phyloP scores from a whole-genome alignment of 2,888 invertebrate species.

The Sepioteuthis lessoniana region DNA sequence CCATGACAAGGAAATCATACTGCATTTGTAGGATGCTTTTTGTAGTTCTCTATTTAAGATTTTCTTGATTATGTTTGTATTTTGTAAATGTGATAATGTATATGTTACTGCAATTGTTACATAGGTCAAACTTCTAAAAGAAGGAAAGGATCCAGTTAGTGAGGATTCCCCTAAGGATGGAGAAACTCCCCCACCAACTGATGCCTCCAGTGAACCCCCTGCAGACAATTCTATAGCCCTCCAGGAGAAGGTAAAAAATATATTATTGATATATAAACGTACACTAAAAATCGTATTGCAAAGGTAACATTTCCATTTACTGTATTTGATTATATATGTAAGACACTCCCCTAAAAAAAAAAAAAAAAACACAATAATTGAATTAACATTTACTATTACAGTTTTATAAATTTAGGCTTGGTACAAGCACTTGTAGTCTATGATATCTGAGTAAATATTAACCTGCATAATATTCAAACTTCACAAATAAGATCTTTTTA shows the following conservation, averaged over 20 bases:
- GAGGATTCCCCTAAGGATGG: conserved; percentile 52
- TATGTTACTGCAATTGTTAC: not conserved
- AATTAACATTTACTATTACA: too few relatives aligned
- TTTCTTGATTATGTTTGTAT: not conserved
- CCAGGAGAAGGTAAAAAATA: conserved; percentile 66
- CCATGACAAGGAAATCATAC: not conserved
- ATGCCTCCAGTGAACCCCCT: conserved; percentile 41
- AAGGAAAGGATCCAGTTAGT: conserved; percentile 71
- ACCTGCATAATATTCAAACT: too few relatives aligned
- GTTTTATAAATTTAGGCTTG: too few relatives aligned
- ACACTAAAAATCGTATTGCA: too few relatives aligned
- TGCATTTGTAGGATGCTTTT: not conserved
- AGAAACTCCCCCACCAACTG: conserved; percentile 51
- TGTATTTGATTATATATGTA: too few relatives aligned
- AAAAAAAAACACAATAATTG: too few relatives aligned
- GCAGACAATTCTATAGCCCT: conserved; percentile 55
- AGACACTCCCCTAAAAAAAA: too few relatives aligned
- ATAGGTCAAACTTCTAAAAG: conserved; percentile 69
- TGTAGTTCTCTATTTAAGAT: not conserved
- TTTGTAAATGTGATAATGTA: not conserved
- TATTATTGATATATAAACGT: not conserved
- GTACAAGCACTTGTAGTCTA: too few relatives aligned
- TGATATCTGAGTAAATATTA: too few relatives aligned
- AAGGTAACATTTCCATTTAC: too few relatives aligned
- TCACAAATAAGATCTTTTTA: too few relatives aligned